A percentile compares a stretch with the other conserved stretches of the same genome.
Evolutionary conservation across 2,113 vertebrate genomes (phyloP).

Genomic region (Rhynchomys soricoides): DNA sequence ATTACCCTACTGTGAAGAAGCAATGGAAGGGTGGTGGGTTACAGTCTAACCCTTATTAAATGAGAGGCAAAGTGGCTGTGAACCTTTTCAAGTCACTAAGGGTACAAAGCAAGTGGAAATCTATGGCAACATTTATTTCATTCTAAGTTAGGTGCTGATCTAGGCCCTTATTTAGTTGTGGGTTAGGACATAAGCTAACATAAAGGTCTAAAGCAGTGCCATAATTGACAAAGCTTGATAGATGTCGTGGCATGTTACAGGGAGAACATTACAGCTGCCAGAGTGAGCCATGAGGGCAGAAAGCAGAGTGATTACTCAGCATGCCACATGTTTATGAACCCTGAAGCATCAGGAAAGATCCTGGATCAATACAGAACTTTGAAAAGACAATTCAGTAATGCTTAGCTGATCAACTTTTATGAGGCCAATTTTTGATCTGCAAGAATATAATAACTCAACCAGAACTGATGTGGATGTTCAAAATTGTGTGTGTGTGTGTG

Average conservation of each 20-base stretch:
- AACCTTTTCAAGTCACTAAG: background rate
- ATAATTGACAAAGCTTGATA: background rate
- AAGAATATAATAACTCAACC: conserved; percentile 14
- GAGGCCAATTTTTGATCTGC: background rate
- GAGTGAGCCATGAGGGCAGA: background rate
- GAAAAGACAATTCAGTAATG: background rate
- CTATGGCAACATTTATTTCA: conserved; percentile 1
- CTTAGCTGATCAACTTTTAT: conserved; percentile 3
- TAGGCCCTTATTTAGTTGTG: background rate
- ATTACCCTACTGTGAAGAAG: background rate
- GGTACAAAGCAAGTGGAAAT: background rate
- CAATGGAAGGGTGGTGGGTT: background rate
- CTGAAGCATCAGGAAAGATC: background rate
- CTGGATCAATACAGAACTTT: background rate
- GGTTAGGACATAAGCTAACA: background rate
- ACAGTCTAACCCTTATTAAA: background rate
- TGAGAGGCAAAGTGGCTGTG: background rate
- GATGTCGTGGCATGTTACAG: background rate
- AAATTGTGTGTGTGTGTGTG: background rate
- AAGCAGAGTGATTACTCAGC: background rate
- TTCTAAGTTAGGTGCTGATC: background rate
- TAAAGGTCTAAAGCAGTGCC: background rate
- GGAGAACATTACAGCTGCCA: background rate
- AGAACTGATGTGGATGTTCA: background rate
- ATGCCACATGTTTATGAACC: background rate